Base-by-base conservation (phyloP, 2,113 vertebrate genomes). In the Glareola pratincola region DNA sequence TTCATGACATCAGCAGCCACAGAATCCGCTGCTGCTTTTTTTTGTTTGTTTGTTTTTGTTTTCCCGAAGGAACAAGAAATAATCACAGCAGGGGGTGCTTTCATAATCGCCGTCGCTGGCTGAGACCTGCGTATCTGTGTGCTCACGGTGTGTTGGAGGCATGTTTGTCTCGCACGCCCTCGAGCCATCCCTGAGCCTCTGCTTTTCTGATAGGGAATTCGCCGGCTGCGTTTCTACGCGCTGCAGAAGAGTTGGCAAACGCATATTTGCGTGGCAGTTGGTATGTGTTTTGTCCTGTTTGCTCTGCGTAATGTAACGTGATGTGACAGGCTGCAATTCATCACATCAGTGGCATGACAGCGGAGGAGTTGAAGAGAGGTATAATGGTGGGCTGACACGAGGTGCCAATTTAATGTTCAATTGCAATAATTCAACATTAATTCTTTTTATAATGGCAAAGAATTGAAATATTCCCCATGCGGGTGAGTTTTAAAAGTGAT, bases 241-340 rank as follows among this genome's bases (percentile, higher is more conserved):
- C 78, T 23, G 45, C 78, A 96, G 34, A 96, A 66, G 76, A 56
- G 36, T 59, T 97, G 96, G 96, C 96, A 97, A 96, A 96, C 72
- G 64, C 93, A 94, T 97, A 91, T 91, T 98, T 97, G 96, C 95
- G 37, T 97, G 97, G 97, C 96, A 96, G 95, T 72, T 95, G 96
- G 97, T 97, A 97, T 98, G 96, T 95, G 96, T 95, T 97, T 95
- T 97, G 95, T 98, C 97, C 95, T 98, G 96, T 96, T 97, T 97
- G 96, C 69, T 95, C 93, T 95, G 85, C 22, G 5, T 92, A 94
- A 95, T 3, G 23, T 98, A 97, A 98, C 60, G 50, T 91, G 96
- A 96, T 97, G 90, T 97, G 97, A 98, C 97, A 98, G 92, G 86
- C 83, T 97, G 69, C 96, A 93, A 97, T 96, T 97, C 91, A 96